A percentile compares a stretch with the other conserved stretches of the same genome.
Conservation (phyloP, 2,797 vertebrate genomes). For the Mustela erminea region DNA sequence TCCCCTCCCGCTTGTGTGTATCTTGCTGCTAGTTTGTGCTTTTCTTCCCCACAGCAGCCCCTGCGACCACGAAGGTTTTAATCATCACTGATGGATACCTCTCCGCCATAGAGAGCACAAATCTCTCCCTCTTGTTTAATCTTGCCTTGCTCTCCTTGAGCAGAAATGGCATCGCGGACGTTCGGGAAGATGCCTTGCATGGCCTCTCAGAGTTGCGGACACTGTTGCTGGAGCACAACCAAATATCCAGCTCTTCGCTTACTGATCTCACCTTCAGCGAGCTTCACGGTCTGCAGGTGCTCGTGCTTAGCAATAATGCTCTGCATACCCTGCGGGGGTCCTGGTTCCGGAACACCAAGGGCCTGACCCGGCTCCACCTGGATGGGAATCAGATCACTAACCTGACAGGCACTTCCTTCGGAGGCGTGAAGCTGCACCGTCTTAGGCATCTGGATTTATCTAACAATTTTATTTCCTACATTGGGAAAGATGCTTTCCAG, state of each 20-base stretch:
- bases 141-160: slow-evolving; percentile 90
- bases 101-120: slow-evolving; percentile 81
- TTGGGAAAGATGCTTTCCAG: slow-evolving; percentile 87
- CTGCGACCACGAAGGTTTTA: slow-evolving; percentile 88
- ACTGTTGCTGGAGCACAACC: slow-evolving; percentile 90
- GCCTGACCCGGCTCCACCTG: slow-evolving; percentile 88
- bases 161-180: slow-evolving; percentile 87
- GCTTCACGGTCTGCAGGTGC: slow-evolving; percentile 87
- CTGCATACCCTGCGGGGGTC: slow-evolving; percentile 83
- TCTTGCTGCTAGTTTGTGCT: background rate
- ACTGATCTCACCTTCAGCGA: slow-evolving; percentile 86
- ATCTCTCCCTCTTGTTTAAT: slow-evolving; percentile 88
- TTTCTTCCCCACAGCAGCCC: slow-evolving; percentile 85
- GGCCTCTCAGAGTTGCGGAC: slow-evolving; percentile 87
- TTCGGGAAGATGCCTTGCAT: slow-evolving; percentile 87
- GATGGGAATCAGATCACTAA: slow-evolving; percentile 90
- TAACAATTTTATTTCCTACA: slow-evolving; percentile 89
- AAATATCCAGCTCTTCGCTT: slow-evolving; percentile 87
- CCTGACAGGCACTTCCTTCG: slow-evolving; percentile 87
- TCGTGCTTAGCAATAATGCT: slow-evolving; percentile 89
- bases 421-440: slow-evolving; percentile 82
- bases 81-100: slow-evolving; percentile 90
- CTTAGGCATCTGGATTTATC: slow-evolving; percentile 91
- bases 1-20: no score
- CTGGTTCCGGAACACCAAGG: slow-evolving; percentile 88